A percentile compares a stretch with the other conserved stretches of the same genome.
These are phyloP conservation scores for Horisme vitalbata DNA, from an alignment of 2,888 invertebrate genomes.

Conservation along the genomic window DNA sequence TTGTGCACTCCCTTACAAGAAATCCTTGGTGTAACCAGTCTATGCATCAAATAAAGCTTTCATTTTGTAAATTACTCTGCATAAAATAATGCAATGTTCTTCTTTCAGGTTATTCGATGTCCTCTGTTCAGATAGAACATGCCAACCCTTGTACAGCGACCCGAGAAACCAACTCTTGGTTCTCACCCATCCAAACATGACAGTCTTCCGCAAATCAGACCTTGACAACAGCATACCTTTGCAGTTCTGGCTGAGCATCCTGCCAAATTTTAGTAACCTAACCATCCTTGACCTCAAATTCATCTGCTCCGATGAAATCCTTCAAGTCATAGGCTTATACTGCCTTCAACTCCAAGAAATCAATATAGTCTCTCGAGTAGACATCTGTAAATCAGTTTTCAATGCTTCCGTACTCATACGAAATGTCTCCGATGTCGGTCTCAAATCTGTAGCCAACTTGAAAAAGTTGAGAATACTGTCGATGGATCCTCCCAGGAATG, in stretches of 20 bases:
- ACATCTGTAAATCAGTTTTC: constrained; percentile 71
- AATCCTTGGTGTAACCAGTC: no score
- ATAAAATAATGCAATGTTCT: constrained; percentile 25
- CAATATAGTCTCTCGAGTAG: constrained; percentile 76
- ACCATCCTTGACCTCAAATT: constrained; percentile 74
- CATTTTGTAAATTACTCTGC: no score
- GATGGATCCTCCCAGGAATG: constrained; percentile 77
- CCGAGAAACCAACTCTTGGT: constrained; percentile 71
- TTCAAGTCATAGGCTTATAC: constrained; percentile 62
- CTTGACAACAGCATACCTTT: constrained; percentile 71
- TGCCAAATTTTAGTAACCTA: constrained; percentile 63
- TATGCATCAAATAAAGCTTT: no score
- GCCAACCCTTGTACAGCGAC: constrained; percentile 67
- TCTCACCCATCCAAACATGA: constrained; percentile 71
- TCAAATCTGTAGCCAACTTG: constrained; percentile 62
- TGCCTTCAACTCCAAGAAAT: constrained; percentile 72
- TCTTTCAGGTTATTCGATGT: constrained; percentile 78
- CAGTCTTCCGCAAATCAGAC: constrained; percentile 73
- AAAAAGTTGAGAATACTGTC: constrained; percentile 66
- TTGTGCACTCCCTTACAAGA: no score
- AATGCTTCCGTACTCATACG: constrained; percentile 75
- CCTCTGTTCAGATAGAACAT: constrained; percentile 75
- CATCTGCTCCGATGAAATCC: constrained; percentile 78
- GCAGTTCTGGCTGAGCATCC: constrained; percentile 65
- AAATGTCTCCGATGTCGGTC: constrained; percentile 74